Evolutionary conservation across 1,140 invertebrate genomes (phyloP).

Genomic region (Tetramorium simillimum): DNA sequence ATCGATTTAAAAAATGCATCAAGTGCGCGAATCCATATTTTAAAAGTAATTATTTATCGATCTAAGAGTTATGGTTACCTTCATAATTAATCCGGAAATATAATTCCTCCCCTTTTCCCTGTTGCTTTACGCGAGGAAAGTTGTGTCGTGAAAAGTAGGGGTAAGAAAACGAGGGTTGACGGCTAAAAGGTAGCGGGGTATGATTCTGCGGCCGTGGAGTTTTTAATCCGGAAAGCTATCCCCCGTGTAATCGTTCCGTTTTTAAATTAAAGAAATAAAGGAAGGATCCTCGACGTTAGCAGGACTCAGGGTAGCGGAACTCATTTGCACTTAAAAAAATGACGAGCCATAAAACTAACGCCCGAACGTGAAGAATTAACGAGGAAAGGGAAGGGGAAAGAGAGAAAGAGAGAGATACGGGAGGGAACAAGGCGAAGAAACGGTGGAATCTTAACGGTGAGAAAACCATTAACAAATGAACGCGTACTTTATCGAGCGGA

Average conservation of each 20-base stretch:
- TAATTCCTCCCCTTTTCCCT: conserved; percentile 40
- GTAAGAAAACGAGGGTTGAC: conserved; percentile 64
- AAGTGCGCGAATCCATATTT: background rate
- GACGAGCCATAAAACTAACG: conserved; percentile 85
- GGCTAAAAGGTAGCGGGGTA: conserved; percentile 58
- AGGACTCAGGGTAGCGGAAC: conserved; percentile 73
- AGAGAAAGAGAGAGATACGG: conserved; percentile 31
- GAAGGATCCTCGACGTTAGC: conserved; percentile 65
- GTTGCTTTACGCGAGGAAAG: conserved; percentile 61
- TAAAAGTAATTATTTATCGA: background rate
- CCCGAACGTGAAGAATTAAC: conserved; percentile 78
- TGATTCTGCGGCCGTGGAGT: conserved; percentile 62
- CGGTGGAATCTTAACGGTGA: conserved; percentile 72
- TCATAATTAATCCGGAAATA: conserved; percentile 66
- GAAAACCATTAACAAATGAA: conserved; percentile 83
- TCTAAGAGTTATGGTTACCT: conserved; percentile 53
- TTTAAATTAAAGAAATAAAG: conserved; percentile 84
- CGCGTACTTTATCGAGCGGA: conserved; percentile 83
- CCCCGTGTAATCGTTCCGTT: conserved; percentile 79
- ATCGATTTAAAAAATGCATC: background rate
- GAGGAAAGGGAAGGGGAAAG: conserved; percentile 64
- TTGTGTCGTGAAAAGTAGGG: conserved; percentile 48
- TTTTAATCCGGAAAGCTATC: conserved; percentile 80
- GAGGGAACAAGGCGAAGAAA: conserved; percentile 29
- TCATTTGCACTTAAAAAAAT: conserved; percentile 86